phyloP scores from a whole-genome alignment of 2,113 vertebrate species.

The Rhodinocichla rosea region DNA sequence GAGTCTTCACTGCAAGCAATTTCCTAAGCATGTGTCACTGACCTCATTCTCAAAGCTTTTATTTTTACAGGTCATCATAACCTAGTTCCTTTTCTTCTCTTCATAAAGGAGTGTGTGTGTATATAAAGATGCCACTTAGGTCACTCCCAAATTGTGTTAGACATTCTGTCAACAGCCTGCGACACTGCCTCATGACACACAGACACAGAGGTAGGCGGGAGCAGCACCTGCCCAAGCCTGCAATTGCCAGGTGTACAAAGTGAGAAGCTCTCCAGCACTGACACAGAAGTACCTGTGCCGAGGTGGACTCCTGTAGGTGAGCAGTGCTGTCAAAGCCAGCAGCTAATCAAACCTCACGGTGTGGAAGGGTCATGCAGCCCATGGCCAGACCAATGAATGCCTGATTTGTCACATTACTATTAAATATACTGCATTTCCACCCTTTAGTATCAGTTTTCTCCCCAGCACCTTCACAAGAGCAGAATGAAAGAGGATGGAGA shows the following conservation, averaged over 20 bases:
- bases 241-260: not conserved
- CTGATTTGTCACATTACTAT: not conserved
- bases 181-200: not conserved
- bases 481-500: not conserved
- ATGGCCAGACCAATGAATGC: not conserved
- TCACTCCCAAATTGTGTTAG: not conserved
- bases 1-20: not conserved
- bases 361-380: not conserved
- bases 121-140: not conserved
- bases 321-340: not conserved
- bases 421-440: not conserved
- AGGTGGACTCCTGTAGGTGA: not conserved
- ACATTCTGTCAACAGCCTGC: not conserved
- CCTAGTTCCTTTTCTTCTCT: not conserved
- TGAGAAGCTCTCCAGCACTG: not conserved
- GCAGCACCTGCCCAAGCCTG: not conserved
- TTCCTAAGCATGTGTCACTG: not conserved
- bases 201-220: not conserved
- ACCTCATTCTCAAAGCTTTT: constrained; percentile 31
- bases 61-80: constrained; percentile 14
- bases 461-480: not conserved
- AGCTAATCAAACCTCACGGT: not conserved
- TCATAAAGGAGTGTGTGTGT: not conserved
- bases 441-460: not conserved
- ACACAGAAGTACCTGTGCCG: not conserved